These are phyloP conservation scores for Pitta sordida DNA, from an alignment of 2,113 vertebrate species.

Conservation along the genomic window DNA sequence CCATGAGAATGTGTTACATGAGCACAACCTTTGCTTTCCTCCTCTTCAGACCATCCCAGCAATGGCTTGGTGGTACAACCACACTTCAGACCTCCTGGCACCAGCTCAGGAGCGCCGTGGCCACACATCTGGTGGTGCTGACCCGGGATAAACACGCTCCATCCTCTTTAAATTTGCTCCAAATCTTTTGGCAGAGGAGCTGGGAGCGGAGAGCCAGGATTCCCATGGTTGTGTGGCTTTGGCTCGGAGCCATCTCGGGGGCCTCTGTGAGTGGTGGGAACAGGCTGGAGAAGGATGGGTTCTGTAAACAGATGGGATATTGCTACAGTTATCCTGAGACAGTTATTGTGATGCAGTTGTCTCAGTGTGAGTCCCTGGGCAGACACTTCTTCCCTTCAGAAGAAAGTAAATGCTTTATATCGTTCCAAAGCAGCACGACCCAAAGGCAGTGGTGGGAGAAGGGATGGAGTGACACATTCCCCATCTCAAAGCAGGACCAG, in stretches of 20 bases:
- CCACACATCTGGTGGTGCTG: not conserved
- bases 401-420: not conserved
- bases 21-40: not conserved
- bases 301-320: not conserved
- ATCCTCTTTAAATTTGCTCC: not conserved
- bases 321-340: not conserved
- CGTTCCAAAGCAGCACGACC: not conserved
- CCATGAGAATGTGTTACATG: not conserved
- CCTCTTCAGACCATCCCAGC: not conserved
- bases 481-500: not conserved
- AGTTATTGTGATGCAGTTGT: not conserved
- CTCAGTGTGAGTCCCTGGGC: not conserved
- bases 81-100: not conserved
- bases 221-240: rapidly evolving
- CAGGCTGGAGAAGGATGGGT: not conserved
- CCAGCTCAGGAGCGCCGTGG: not conserved
- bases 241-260: not conserved
- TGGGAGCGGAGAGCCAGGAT: not conserved
- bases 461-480: not conserved
- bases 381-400: not conserved
- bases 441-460: not conserved
- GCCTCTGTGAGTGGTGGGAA: not conserved
- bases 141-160: not conserved
- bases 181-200: not conserved
- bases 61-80: not conserved